Evolutionary conservation across 2,113 vertebrate species (phyloP).

Genomic region (Pluvianellus socialis): DNA sequence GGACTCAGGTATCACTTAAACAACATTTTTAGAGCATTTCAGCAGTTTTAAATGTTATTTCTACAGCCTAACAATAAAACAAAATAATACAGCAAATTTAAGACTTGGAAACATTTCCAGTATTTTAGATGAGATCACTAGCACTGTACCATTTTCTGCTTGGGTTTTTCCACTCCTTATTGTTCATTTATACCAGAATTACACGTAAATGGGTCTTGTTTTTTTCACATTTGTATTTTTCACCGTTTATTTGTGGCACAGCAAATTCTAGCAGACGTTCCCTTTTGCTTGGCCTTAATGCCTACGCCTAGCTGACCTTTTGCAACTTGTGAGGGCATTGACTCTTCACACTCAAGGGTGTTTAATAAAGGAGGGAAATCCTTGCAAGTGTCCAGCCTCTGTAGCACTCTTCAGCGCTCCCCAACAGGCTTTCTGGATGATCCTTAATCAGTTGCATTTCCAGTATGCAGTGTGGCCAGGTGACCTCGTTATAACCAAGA

Average conservation of each 20-base stretch:
- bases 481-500: background rate
- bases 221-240: background rate
- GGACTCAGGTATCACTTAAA: conserved; percentile 2
- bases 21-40: background rate
- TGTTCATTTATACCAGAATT: background rate
- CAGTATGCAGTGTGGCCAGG: background rate
- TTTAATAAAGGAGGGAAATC: background rate
- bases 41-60: background rate
- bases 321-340: background rate
- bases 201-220: background rate
- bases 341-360: background rate
- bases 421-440: background rate
- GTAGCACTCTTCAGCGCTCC: background rate
- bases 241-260: background rate
- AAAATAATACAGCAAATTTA: background rate
- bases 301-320: background rate
- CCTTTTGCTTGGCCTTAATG: background rate
- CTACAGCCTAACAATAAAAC: background rate
- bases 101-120: background rate
- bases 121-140: background rate
- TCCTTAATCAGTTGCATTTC: background rate
- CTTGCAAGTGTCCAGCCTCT: background rate
- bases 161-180: background rate
- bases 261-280: background rate
- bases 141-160: background rate